A percentile compares a stretch with the other conserved stretches of the same genome.
These are phyloP conservation scores for Coendou prehensilis DNA, from an alignment of 2,797 vertebrate species.

Conservation along the genomic window DNA sequence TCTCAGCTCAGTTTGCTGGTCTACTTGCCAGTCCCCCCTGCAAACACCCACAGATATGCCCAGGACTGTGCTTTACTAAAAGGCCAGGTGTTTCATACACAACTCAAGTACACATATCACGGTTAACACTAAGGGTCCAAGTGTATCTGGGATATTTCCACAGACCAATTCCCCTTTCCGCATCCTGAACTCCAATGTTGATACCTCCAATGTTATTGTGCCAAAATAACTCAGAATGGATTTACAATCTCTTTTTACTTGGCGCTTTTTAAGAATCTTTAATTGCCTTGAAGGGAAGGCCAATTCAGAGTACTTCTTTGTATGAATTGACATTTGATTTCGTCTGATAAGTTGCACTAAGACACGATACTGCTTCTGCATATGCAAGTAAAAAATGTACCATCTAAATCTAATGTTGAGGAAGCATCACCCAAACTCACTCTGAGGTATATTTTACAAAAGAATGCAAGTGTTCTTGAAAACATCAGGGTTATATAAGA, in stretches of 20 bases:
- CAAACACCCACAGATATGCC: too few relatives aligned
- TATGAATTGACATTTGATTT: background rate
- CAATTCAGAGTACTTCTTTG: background rate
- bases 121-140: background rate
- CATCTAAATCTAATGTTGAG: background rate
- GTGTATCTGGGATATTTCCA: background rate
- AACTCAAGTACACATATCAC: too few relatives aligned
- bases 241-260: background rate
- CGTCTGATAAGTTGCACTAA: background rate
- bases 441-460: background rate
- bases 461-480: background rate
- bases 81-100: too few relatives aligned
- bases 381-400: background rate
- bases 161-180: background rate
- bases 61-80: too few relatives aligned
- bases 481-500: background rate
- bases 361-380: background rate
- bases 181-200: background rate
- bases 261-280: background rate
- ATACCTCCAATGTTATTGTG: too few relatives aligned
- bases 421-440: background rate
- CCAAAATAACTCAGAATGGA: background rate
- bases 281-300: background rate
- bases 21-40: too few relatives aligned
- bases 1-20: background rate